Evolutionary conservation across 2,888 invertebrate species (phyloP).

Genomic region (Catocala sponsa): DNA sequence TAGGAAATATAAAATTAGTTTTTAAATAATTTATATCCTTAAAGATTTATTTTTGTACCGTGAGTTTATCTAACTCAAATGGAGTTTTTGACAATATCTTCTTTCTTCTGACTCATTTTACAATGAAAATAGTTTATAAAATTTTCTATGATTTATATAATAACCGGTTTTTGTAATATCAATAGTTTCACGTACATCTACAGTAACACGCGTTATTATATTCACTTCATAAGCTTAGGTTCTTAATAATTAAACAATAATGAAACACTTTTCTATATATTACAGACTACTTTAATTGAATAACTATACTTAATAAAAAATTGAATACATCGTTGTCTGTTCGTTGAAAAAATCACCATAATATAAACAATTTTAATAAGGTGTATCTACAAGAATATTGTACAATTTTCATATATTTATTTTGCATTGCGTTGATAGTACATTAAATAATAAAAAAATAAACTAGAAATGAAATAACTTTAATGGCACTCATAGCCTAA

Average conservation of each 20-base stretch:
- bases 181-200: too few species aligned
- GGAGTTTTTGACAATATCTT: too few species aligned
- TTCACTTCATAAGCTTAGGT: too few species aligned
- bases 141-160: too few species aligned
- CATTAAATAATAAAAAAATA: constrained; percentile 52
- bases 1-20: too few species aligned
- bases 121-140: too few species aligned
- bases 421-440: constrained; percentile 38
- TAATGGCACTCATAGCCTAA: constrained; percentile 86
- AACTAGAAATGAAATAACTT: constrained; percentile 70
- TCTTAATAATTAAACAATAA: not conserved
- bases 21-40: too few species aligned
- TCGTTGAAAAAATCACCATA: constrained; percentile 49
- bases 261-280: constrained; percentile 20
- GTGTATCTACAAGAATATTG: constrained; percentile 53
- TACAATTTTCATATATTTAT: constrained; percentile 37
- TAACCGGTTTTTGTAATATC: too few species aligned
- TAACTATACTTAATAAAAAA: constrained; percentile 49
- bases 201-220: too few species aligned
- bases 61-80: too few species aligned
- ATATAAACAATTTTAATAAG: constrained; percentile 31
- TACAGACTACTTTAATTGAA: constrained; percentile 52
- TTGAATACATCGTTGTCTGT: constrained; percentile 56
- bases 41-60: too few species aligned
- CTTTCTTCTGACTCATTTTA: too few species aligned